These are phyloP conservation scores for Streptopelia turtur DNA, from an alignment of 2,797 vertebrate species.

Conservation along the genomic window DNA sequence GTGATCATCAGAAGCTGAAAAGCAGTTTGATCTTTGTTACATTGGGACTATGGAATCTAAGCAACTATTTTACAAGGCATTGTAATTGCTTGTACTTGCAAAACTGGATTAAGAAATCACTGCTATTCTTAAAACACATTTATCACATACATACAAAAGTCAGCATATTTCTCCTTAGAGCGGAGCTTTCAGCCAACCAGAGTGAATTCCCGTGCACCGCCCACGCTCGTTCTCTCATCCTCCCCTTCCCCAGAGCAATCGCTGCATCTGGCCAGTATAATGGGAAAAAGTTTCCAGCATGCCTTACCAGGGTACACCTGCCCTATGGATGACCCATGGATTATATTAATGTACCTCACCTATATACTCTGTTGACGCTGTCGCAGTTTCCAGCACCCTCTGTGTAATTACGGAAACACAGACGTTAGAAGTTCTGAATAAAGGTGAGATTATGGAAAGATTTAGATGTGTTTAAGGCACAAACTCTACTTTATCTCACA, in stretches of 20 bases:
- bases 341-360: neutral
- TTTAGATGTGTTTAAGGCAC: neutral
- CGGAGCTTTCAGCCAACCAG: constrained; percentile 73
- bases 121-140: constrained; percentile 75
- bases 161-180: constrained; percentile 71
- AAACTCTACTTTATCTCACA: neutral
- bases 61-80: constrained; percentile 68
- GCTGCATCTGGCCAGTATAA: constrained; percentile 19
- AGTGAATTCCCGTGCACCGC: constrained; percentile 51
- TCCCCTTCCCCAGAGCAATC: constrained; percentile 74
- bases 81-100: constrained; percentile 79
- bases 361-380: neutral
- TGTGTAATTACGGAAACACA: neutral
- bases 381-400: neutral
- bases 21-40: constrained; percentile 76
- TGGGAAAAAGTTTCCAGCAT: neutral
- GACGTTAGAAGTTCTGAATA: neutral
- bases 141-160: constrained; percentile 72
- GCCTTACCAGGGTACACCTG: constrained; percentile 56
- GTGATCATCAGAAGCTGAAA: neutral
- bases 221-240: constrained; percentile 61
- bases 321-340: constrained; percentile 7
- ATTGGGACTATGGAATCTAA: constrained; percentile 64
- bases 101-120: constrained; percentile 81
- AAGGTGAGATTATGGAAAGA: neutral